These are phyloP conservation scores for Rhynchotus rufescens DNA, from an alignment of 2,797 vertebrate genomes.

Conservation along the genomic window DNA sequence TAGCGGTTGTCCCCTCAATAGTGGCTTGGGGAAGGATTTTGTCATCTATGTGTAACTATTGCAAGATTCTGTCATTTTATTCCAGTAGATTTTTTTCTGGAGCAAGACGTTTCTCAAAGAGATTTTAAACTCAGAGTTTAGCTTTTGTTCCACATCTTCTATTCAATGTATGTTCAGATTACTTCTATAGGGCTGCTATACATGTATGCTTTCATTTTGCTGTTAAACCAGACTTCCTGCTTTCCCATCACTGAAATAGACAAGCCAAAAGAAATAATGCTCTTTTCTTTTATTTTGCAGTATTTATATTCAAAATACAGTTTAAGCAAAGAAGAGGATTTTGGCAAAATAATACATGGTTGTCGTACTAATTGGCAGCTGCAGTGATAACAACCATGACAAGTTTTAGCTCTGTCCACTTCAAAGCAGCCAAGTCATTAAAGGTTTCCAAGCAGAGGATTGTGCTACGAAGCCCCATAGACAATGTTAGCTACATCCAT, in stretches of 20 bases:
- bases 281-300: neutral
- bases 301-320: conserved; percentile 59
- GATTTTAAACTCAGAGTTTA: conserved; percentile 5
- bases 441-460: conserved; percentile 45
- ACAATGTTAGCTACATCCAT: neutral
- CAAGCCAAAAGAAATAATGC: neutral
- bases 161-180: neutral
- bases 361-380: conserved; percentile 65
- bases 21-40: neutral
- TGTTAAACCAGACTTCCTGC: neutral
- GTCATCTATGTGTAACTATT: neutral
- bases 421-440: conserved; percentile 46
- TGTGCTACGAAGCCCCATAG: neutral
- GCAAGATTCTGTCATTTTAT: neutral
- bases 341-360: conserved; percentile 55
- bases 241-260: neutral
- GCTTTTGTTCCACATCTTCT: neutral
- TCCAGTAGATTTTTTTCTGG: neutral
- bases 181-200: neutral
- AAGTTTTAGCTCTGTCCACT: conserved; percentile 67
- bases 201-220: neutral
- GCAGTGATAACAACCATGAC: conserved; percentile 57
- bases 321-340: conserved; percentile 48
- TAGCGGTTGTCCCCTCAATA: accelerated
- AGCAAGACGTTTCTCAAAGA: neutral